Base-by-base conservation (phyloP, 2,888 invertebrate species). In the Tiliacea aurago region DNA sequence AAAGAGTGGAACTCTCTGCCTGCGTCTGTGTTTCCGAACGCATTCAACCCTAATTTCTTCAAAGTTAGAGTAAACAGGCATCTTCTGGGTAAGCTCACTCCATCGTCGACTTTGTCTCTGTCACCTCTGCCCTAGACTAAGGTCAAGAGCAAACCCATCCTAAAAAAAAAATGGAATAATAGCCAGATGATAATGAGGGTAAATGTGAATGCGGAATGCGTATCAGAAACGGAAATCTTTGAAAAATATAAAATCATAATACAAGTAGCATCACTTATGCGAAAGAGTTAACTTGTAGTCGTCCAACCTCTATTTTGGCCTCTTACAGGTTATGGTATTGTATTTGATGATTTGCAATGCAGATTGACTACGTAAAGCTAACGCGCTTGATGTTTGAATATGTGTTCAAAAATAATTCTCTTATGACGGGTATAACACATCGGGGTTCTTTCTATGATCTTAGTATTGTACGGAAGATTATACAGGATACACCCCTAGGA, bases 401-500 rank as follows among this genome's bases (percentile, higher is more conserved):
- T 51, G 5, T 18, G 2, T 9, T 64, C 2, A 47, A 20, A 47
- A 28, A 47, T 9, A 47, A 33, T 10, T 55, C 7, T 4, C 23
- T n/a, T n/a, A 15, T 9, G 13, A 13, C 7, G 6, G 33, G n/a
- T 2, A 49, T 61, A 62, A 10, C 55, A 6, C 23, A 9, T 78
- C 37, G 28, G 28, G 28, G n/a, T 47, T 53, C 7, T 43, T 74
- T 74, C n/a, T 49, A 28, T 49, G 47, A n/a, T 70, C 62, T 23
- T 2, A 47, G 41, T 53, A 28, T 41, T 56, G 61, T 33, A 45
- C n/a, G 0, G 18, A 43, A 33, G 45, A 28, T 76, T 76, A 41
- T 68, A 47, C 33, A 67, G 63, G 53, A 59, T 51, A 77, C 9
- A 61, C 45, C n/a, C 73, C 55, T 53, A 79, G 56, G 55, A 80